Base-by-base conservation (phyloP, 2,888 invertebrate genomes). In the Rutpela maculata region DNA sequence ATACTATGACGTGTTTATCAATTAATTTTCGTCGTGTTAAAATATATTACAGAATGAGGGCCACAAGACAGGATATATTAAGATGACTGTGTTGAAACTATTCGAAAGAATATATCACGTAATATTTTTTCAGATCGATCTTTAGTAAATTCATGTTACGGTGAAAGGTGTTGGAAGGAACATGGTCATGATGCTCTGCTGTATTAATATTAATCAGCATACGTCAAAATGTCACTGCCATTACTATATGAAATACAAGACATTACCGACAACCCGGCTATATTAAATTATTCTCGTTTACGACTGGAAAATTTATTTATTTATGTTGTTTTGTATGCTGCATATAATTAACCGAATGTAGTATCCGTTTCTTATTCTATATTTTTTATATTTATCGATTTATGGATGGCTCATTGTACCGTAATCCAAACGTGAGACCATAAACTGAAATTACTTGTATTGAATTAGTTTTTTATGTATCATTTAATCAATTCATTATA, bases 131-230 rank as follows among this genome's bases (percentile, higher is more conserved):
- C 7, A 66, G 22, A 55, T 68, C 31, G 55, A 56, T 31, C 67
- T 66, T 68, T 55, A 43, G 26, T 55, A 57, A 69, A 35, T 57
- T 57, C 56, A 50, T 55, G 68, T 68, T n/a, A 22, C 55, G 38
- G 75, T 80, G 78, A 78, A 78, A 80, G 78, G 80, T 78, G 78
- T 76, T 78, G 77, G 75, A 72, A 35, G 69, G 69, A 76, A 59
- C 76, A 69, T 80, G 76, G 76, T 76, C 76, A 69, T 77, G 77
- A 76, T 75, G 69, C 75, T 76, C 67, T 71, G 74, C 71, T 71
- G 73, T 81, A 83, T 83, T 81, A 83, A 83, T 83, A 83, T 83
- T 83, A 82, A 83, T 82, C 83, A 83, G 80, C 81, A 82, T 80
- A 80, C 79, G 83, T 83, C 82, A 83, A 82, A 82, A 82, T 82